These are phyloP conservation scores for Cebus imitator DNA, from an alignment of 2,113 vertebrate species.

Conservation along the genomic window DNA sequence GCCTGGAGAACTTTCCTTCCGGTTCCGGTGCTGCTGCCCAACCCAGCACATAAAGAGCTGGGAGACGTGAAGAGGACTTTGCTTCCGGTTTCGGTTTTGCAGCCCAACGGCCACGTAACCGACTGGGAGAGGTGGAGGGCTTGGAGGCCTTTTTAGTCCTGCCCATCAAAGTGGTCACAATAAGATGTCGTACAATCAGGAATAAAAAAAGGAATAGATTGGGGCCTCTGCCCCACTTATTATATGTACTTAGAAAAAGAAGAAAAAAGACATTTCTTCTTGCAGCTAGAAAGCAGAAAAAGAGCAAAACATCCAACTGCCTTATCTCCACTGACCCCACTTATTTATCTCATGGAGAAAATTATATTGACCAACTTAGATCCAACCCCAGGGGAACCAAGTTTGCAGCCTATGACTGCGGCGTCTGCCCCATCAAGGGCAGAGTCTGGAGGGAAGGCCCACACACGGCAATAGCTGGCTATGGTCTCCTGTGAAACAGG, in stretches of 20 bases:
- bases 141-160: too few relatives aligned
- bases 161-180: too few relatives aligned
- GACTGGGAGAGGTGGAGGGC: too few relatives aligned
- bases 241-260: slow-evolving; percentile 97
- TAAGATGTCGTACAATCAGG: slow-evolving; percentile 94
- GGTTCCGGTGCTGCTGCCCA: too few relatives aligned
- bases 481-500: slow-evolving; percentile 95
- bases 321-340: slow-evolving; percentile 97
- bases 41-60: too few relatives aligned
- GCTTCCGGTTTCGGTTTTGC: too few relatives aligned
- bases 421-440: slow-evolving; percentile 92
- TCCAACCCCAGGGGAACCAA: slow-evolving; percentile 98
- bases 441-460: slow-evolving; percentile 89
- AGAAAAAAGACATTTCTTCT: slow-evolving; percentile 94
- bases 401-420: slow-evolving; percentile 96
- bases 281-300: slow-evolving; percentile 96
- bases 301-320: slow-evolving; percentile 98
- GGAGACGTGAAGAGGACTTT: too few relatives aligned
- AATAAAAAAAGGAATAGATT: slow-evolving; percentile 97
- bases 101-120: too few relatives aligned
- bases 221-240: slow-evolving; percentile 96
- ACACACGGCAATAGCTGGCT: slow-evolving; percentile 93
- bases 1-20: too few relatives aligned
- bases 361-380: slow-evolving; percentile 96
- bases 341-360: slow-evolving; percentile 94